phyloP scores from a whole-genome alignment of 2,797 vertebrate species.

The Coranthus polyacanthus region DNA sequence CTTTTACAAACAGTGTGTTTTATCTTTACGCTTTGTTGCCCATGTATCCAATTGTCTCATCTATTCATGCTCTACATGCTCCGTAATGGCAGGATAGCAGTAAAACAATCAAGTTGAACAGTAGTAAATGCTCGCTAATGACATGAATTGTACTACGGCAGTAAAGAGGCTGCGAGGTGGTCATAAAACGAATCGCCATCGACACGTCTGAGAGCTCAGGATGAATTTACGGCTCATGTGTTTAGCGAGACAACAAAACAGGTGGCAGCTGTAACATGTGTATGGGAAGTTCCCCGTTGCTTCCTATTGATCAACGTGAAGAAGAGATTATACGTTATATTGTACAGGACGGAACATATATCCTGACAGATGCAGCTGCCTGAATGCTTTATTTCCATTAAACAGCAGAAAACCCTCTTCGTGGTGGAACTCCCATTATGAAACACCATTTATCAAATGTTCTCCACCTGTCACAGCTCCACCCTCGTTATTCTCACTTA shows the following conservation, averaged over 20 bases:
- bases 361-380: not conserved
- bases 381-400: not conserved
- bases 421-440: slow-evolving; percentile 7
- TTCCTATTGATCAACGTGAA: slow-evolving; percentile 12
- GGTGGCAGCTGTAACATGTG: slow-evolving; percentile 26
- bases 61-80: slow-evolving; percentile 30
- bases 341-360: not conserved
- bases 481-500: slow-evolving; percentile 26
- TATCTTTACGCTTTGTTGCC: slow-evolving; percentile 3
- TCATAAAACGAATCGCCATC: slow-evolving; percentile 47
- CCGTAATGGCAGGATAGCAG: slow-evolving; percentile 24
- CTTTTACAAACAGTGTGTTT: slow-evolving; percentile 21
- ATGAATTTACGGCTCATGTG: slow-evolving; percentile 37
- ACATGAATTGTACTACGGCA: slow-evolving; percentile 10
- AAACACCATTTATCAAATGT: slow-evolving; percentile 49
- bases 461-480: slow-evolving; percentile 50
- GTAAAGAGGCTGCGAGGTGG: slow-evolving; percentile 35
- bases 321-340: slow-evolving; percentile 15
- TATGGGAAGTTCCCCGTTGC: not conserved
- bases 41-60: slow-evolving; percentile 16
- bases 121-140: slow-evolving; percentile 29
- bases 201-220: slow-evolving; percentile 4
- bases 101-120: slow-evolving; percentile 38
- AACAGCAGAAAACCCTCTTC: slow-evolving; percentile 25
- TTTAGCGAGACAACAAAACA: slow-evolving; percentile 21